phyloP scores from a whole-genome alignment of 2,113 vertebrate species.

The Tursiops truncatus region DNA sequence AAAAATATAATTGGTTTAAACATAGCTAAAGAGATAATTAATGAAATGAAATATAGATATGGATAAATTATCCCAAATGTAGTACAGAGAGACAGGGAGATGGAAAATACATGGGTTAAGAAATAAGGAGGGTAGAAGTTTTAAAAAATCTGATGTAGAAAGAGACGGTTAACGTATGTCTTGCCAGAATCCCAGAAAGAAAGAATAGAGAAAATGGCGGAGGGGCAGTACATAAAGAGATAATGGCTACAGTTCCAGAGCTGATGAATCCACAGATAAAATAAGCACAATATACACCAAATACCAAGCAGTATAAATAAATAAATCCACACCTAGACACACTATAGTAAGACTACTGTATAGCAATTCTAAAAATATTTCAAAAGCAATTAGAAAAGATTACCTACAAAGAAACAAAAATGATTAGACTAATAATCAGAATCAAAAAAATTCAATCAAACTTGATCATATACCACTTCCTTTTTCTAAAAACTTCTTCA shows the following conservation, averaged over 20 bases:
- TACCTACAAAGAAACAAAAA: background rate
- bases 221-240: background rate
- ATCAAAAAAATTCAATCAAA: background rate
- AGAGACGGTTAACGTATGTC: background rate
- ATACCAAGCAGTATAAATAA: background rate
- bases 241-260: background rate
- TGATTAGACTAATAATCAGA: background rate
- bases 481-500: background rate
- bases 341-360: background rate
- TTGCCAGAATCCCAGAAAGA: background rate
- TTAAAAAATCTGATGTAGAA: background rate
- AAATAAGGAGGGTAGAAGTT: background rate
- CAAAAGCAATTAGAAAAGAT: background rate
- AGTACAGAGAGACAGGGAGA: background rate
- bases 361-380: background rate
- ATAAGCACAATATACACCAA: background rate
- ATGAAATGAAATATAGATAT: background rate
- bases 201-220: background rate
- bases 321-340: background rate
- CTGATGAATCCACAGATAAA: background rate
- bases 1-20: background rate
- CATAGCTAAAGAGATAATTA: background rate
- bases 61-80: background rate
- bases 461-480: background rate
- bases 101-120: background rate